Evolutionary conservation across 2,888 invertebrate species (phyloP).

Genomic region (Isotomurus palustris): DNA sequence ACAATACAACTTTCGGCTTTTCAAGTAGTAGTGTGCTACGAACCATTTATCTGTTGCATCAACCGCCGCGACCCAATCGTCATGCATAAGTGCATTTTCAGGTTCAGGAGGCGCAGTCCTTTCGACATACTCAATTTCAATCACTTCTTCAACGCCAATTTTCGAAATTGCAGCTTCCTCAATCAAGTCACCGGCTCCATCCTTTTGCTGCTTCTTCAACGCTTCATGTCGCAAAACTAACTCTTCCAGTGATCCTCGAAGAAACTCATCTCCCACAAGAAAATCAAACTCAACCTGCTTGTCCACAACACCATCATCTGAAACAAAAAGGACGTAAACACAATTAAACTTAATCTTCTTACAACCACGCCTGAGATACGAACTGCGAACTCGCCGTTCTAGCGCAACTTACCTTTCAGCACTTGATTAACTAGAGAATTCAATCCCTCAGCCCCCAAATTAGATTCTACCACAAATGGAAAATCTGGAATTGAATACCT

Average conservation of each 20-base stretch:
- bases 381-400: no score
- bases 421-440: slow-evolving; percentile 76
- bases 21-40: slow-evolving; percentile 8
- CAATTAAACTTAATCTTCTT: background rate
- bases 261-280: slow-evolving; percentile 74
- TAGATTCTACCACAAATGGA: slow-evolving; percentile 75
- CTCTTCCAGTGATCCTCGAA: slow-evolving; percentile 66
- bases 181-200: slow-evolving; percentile 5
- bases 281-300: slow-evolving; percentile 71
- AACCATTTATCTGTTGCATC: slow-evolving; percentile 67
- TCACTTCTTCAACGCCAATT: slow-evolving; percentile 73
- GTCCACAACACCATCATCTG: slow-evolving; percentile 43
- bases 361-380: no score
- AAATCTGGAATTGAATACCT: slow-evolving; percentile 84
- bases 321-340: slow-evolving; percentile 7
- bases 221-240: slow-evolving; percentile 59
- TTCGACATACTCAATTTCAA: slow-evolving; percentile 88
- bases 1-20: background rate
- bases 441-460: slow-evolving; percentile 63
- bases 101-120: slow-evolving; percentile 87
- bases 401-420: slow-evolving; percentile 62
- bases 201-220: slow-evolving; percentile 55
- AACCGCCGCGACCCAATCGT: slow-evolving; percentile 96
- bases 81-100: slow-evolving; percentile 84
- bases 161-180: slow-evolving; percentile 5